Base-by-base conservation (phyloP, 2,113 vertebrate genomes). In the Pedionomus torquatus region DNA sequence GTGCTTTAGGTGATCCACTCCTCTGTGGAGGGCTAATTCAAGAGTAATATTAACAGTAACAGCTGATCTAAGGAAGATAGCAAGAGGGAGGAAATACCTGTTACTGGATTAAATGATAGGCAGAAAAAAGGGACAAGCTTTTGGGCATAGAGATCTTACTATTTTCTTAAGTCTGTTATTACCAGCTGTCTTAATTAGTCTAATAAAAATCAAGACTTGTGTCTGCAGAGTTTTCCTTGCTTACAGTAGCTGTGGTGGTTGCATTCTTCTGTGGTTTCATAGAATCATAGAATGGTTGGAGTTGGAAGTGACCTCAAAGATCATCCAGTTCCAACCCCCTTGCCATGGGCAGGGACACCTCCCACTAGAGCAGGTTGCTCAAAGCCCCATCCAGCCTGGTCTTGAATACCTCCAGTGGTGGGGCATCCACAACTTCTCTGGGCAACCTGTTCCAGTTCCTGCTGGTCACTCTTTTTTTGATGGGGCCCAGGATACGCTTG, bases 111-210 rank as follows among this genome's bases (percentile, higher is more conserved):
- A 86, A 65, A 41, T 33, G 20, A 51, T 13, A 80, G 19, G 11
- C 75, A 70, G 26, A 25, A 65, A 55, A 90, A 85, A 77, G 2
- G 3, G 9, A 65, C 66, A 55, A 33, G 8, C 26, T 90, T 95
- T 75, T 54, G 65, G 43, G 26, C 33, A 64, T 3, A 43, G 9
- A 0, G 0, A 0, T n/a, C 20, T 63, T 57, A 3, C 17, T 72
- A 66, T 43, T 48, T 65, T 31, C n/a, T n/a, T n/a, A 46, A 69
- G 13, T 57, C 26, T 69, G 1, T 77, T 86, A 6, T 58, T 89
- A 35, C n/a, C 23, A 54, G 7, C 37, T 83, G 26, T 61, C 48
- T 85, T 76, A 51, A 64, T 63, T 82, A 17, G 2, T 74, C 14
- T 63, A 24, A 37, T 66, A 70, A 89, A 83, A 75, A 54, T 61